A percentile compares a stretch with the other conserved stretches of the same genome.
Evolutionary conservation across 2,888 invertebrate genomes (phyloP).

Genomic region (Lomographa bimaculata): DNA sequence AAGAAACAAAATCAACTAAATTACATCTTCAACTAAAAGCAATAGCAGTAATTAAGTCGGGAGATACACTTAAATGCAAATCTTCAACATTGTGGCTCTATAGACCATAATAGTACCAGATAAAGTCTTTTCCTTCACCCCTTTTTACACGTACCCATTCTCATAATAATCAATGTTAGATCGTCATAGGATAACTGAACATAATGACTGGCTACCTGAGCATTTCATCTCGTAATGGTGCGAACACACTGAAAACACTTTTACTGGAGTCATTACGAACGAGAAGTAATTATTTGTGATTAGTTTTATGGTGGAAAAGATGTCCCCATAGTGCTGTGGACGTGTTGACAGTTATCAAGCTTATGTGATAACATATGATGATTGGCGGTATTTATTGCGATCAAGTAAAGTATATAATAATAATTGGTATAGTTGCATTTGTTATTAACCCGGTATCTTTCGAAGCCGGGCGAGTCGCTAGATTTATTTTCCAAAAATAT

Average conservation of each 20-base stretch:
- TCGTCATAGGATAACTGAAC: slow-evolving; percentile 64
- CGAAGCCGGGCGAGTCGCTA: no score
- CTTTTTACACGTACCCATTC: slow-evolving; percentile 53
- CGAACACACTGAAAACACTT: slow-evolving; percentile 65
- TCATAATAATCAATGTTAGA: slow-evolving; percentile 64
- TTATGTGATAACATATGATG: no score
- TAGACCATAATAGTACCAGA: slow-evolving; percentile 33
- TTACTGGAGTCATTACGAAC: slow-evolving; percentile 54
- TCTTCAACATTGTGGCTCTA: slow-evolving; percentile 26
- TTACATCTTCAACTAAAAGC: no score
- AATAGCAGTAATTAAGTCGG: no score
- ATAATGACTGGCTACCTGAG: slow-evolving; percentile 53
- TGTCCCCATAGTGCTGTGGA: slow-evolving; percentile 20
- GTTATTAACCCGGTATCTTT: no score
- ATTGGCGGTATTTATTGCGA: no score
- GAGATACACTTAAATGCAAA: slow-evolving; percentile 21
- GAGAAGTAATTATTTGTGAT: slow-evolving; percentile 37
- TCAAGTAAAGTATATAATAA: no score
- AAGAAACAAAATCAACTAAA: no score
- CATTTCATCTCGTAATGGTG: slow-evolving; percentile 59
- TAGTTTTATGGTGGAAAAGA: slow-evolving; percentile 26
- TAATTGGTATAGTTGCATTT: no score
- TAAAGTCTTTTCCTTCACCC: slow-evolving; percentile 43
- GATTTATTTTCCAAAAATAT: no score
- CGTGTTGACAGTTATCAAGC: slow-evolving; percentile 2